Base-by-base conservation (phyloP, 1,140 invertebrate species). In the Drosophila suzukii region DNA sequence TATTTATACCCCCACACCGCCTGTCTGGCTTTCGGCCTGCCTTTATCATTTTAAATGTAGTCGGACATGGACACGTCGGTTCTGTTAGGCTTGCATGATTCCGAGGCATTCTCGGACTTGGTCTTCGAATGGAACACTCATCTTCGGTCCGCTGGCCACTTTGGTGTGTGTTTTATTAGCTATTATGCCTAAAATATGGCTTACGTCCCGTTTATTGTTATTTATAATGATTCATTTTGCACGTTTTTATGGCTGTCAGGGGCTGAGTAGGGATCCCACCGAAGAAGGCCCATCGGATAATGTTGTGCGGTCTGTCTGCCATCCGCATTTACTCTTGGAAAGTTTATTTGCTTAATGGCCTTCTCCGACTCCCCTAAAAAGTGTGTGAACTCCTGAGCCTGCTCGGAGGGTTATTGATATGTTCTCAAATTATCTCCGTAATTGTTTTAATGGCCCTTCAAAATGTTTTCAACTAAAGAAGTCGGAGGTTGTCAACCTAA, bases 181-280 rank as follows among this genome's bases (percentile, higher is more conserved):
- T 86, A 86, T 86, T 88, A 86, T 86, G 82, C 51, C 58, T 86
- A 76, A 86, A 86, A 88, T 86, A 86, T 86, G 82, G 83, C 82
- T 73, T 86, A 85, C 82, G 82, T 85, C 74, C 80, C 78, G 78
- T 86, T 85, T 85, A 85, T 85, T 85, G 82, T 85, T 85, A 85
- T 85, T 85, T 85, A 85, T 85, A 86, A 86, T 86, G 82, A 81
- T 85, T 81, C 82, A 82, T 85, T 85, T 85, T 81, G 75, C 82
- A 81, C 81, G 66, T 84, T 86, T 86, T 85, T 86, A 85, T 86
- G 82, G 82, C 71, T 85, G 77, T 62, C 75, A 63, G 51, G 80
- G 57, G 71, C 51, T 74, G 72, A 74, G 43, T 63, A 68, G 77
- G 81, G 73, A 59, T 54, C 53, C 24, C 41, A 60, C 41, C 55